Percentiles rank a stretch among this genome's conserved stretches.
Conservation (phyloP, 2,888 invertebrate species). For the Hypolimnas misippus region DNA sequence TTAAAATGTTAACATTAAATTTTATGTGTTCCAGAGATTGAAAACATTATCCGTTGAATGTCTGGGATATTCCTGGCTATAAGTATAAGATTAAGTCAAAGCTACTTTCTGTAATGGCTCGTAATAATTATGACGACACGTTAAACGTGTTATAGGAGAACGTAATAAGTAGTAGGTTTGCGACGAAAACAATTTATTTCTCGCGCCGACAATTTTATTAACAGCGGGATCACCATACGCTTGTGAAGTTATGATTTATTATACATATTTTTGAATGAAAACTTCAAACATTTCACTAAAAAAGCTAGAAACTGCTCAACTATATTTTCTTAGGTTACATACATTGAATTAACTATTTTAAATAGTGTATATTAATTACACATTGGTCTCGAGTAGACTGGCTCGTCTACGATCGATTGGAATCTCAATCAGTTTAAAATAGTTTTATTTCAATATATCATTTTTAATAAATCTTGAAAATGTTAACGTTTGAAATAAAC, state of each 20-base stretch:
- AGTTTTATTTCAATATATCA: too few relatives aligned
- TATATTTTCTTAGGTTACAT: background rate
- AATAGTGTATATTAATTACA: too few relatives aligned
- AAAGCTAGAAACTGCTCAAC: background rate
- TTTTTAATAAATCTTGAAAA: too few relatives aligned
- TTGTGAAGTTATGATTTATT: slow-evolving; percentile 7
- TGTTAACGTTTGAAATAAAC: too few relatives aligned
- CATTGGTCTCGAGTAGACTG: too few relatives aligned
- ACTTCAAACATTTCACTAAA: background rate
- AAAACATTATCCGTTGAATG: slow-evolving; percentile 10
- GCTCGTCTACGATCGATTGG: too few relatives aligned
- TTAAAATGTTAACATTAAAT: background rate
- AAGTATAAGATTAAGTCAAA: slow-evolving; percentile 42
- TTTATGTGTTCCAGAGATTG: slow-evolving; percentile 1
- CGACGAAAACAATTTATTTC: slow-evolving; percentile 57
- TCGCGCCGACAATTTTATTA: slow-evolving; percentile 38
- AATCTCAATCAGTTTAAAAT: too few relatives aligned
- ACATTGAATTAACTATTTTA: too few relatives aligned
- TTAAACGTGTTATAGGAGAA: slow-evolving; percentile 50
- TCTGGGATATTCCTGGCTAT: slow-evolving; percentile 26
- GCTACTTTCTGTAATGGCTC: slow-evolving; percentile 49
- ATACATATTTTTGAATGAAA: background rate
- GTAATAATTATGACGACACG: slow-evolving; percentile 54
- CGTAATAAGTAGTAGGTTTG: slow-evolving; percentile 51
- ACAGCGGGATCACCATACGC: slow-evolving; percentile 34